These are phyloP conservation scores for Meteorus colon DNA, from an alignment of 2,888 invertebrate genomes.

Conservation along the genomic window DNA sequence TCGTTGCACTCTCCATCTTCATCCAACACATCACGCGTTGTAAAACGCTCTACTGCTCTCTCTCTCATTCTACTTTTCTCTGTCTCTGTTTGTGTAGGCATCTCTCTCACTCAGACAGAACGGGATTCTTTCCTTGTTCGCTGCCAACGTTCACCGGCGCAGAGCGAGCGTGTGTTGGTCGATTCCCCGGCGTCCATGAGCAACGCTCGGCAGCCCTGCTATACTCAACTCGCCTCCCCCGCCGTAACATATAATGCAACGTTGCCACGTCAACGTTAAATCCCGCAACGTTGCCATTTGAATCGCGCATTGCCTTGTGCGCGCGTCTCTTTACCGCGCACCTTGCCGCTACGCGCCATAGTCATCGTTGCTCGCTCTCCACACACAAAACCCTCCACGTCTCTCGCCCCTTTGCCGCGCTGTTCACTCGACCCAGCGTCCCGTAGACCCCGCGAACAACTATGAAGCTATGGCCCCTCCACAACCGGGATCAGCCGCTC, in stretches of 20 bases:
- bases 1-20: constrained; percentile 26
- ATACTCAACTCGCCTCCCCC: constrained; percentile 17
- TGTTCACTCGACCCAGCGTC: constrained; percentile 23
- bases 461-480: constrained; percentile 32
- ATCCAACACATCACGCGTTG: constrained; percentile 26
- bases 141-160: constrained; percentile 66
- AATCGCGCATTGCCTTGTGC: constrained; percentile 18
- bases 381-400: constrained; percentile 18
- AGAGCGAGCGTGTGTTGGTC: constrained; percentile 61
- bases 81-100: constrained; percentile 40
- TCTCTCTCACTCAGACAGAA: constrained; percentile 61
- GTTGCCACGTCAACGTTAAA: constrained; percentile 48
- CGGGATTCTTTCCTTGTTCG: constrained; percentile 72
- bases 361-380: constrained; percentile 47
- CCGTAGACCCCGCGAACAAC: constrained; percentile 45
- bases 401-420: constrained; percentile 33
- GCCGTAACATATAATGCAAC: constrained; percentile 21
- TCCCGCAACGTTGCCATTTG: constrained; percentile 60
- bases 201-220: constrained; percentile 43
- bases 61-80: constrained; percentile 39
- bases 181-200: constrained; percentile 66
- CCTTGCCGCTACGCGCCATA: constrained; percentile 54
- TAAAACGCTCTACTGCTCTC: constrained; percentile 10
- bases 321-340: constrained; percentile 39
- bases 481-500: constrained; percentile 57